Base-by-base conservation (phyloP, 2,113 vertebrate species). In the Nothoprocta perdicaria region DNA sequence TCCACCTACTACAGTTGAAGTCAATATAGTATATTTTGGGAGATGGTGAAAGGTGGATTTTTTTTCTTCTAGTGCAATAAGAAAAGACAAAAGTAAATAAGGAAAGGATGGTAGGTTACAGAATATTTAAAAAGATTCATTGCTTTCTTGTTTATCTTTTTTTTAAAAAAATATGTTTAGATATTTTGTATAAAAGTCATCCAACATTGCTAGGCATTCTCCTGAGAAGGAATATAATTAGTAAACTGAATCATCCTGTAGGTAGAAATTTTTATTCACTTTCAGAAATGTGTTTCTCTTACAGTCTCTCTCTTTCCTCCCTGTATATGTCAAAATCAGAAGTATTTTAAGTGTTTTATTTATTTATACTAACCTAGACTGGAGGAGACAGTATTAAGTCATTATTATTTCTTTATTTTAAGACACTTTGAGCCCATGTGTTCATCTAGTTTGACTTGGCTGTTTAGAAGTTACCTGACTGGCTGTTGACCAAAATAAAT, bases 401-500 rank as follows among this genome's bases (percentile, higher is more conserved):
- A 19, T 50, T 45, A 40, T 66, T 80, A 65, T 90, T 48, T 65
- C 52, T 84, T 88, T 71, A 29, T 78, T 94, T 88, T 68, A 76
- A 62, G 53, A 79, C 88, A 88, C 71, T n/a, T 93, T 92, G 88
- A 84, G 58, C 46, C 66, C 93, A 94, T 88, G 74, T 95, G 93
- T 94, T 95, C 74, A 84, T 66, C 58, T 58, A 81, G 40, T 66
- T 79, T 77, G 80, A 93, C 88, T 79, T 74, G 95, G 77, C 65
- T 95, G 80, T 82, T 95, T 92, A 84, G 90, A 86, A 93, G 90
- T 88, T 93, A 73, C 79, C 84, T 81, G 35, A 38, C 88, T 94
- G 92, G 80, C 86, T 84, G 35, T 84, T 93, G 77, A 95, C 86
- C 90, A 95, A 92, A 94, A 84, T 73, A 92, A 94, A 93, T 84